These are phyloP conservation scores for Amniataba percoides DNA, from an alignment of 2,797 vertebrate genomes.

Conservation along the genomic window DNA sequence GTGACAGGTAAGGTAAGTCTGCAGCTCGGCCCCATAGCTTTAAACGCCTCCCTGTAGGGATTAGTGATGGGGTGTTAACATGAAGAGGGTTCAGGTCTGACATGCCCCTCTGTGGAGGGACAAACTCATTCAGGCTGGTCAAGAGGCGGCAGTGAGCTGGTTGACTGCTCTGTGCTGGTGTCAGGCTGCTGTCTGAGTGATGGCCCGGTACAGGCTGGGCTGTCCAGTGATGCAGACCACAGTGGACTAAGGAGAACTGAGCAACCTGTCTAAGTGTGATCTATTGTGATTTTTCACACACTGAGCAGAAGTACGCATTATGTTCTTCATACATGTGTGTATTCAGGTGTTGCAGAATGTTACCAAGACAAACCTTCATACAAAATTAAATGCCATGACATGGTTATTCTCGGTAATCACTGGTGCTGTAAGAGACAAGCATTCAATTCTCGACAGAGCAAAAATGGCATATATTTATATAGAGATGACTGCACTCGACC, in stretches of 20 bases:
- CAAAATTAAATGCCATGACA: constrained; percentile 7
- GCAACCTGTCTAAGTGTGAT: constrained; percentile 37
- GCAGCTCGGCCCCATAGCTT: constrained; percentile 25
- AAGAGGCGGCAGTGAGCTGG: constrained; percentile 39
- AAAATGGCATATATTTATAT: background rate
- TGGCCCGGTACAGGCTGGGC: constrained; percentile 34
- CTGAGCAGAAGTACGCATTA: background rate
- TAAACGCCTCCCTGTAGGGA: constrained; percentile 56
- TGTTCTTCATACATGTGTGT: constrained; percentile 40
- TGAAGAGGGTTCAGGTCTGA: constrained; percentile 51
- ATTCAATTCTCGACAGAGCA: background rate
- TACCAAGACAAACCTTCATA: background rate
- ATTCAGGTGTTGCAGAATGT: constrained; percentile 5
- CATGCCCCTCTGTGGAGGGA: constrained; percentile 47
- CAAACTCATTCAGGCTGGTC: constrained; percentile 40
- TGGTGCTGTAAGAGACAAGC: background rate
- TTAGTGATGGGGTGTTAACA: constrained; percentile 67
- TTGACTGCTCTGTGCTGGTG: constrained; percentile 46
- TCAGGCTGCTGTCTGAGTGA: constrained; percentile 51
- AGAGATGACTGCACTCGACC: background rate
- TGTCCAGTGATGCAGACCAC: constrained; percentile 58
- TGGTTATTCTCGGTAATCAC: background rate
- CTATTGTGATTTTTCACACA: constrained; percentile 47
- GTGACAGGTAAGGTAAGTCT: constrained; percentile 57
- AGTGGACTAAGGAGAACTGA: constrained; percentile 39